Base-by-base conservation (phyloP, 1,140 invertebrate species). In the Drosophila busckii region DNA sequence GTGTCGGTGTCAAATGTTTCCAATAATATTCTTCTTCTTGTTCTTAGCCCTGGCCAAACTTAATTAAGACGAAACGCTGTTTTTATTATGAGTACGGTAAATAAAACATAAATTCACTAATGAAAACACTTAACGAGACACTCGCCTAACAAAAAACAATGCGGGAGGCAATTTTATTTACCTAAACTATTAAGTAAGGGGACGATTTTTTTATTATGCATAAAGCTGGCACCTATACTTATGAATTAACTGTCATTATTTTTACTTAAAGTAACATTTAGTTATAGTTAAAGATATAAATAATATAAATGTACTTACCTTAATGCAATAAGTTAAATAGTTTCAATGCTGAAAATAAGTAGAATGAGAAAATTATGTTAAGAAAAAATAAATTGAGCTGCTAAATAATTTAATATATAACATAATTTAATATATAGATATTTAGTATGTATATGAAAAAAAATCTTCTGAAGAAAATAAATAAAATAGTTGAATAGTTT, bases 81-180 rank as follows among this genome's bases (percentile, higher is more conserved):
- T 68, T 68, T 68, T 63, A 68, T 64, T 59, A 68, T 59, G 37
- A 56, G 45, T 49, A 64, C 42, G 49, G 60, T 68, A 68, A 64
- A 64, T 68, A 68, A 37, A 40, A 35, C 64, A 68, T 68, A 68
- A 68, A 68, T 68, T 53, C 35, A 16, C 46, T 63, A 68, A 68
- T 68, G 60, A 68, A 68, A 64, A 59, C 54, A 68, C 64, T 68
- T 68, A 63, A 68, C 41, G 58, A 56, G 49, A 28, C 68, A 64
- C 75, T 82, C 75, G 75, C 75, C 38, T 31, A 49, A 62, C 19
- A 82, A 61, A 80, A 80, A 82, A 73, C 73, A 69, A 67, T 82
- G 75, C 64, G 65, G 44, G 52, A 82, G 69, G 75, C 54, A 44
- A 58, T 62, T 62, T 66, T 58, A 59, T 63, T 58, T 63, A 23